phyloP scores from a whole-genome alignment of 2,888 invertebrate genomes.

The Cheilosia urbana region DNA sequence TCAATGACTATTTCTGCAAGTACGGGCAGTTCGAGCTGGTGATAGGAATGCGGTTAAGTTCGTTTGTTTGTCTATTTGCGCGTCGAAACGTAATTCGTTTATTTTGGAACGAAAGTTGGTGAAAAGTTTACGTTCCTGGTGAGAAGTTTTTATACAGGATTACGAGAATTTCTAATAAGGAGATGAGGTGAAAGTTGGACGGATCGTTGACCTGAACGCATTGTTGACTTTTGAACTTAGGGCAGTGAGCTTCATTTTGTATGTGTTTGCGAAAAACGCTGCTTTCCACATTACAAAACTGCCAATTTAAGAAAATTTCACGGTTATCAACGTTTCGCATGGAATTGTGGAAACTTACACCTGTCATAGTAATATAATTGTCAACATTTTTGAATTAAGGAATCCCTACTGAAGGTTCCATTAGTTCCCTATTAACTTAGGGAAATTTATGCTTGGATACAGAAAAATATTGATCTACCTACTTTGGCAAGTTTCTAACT shows the following conservation, averaged over 20 bases:
- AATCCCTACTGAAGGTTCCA: too few species aligned
- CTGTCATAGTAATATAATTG: too few species aligned
- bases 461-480: too few species aligned
- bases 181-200: constrained; percentile 25
- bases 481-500: too few species aligned
- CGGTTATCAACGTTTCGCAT: too few species aligned
- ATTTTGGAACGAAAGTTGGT: constrained; percentile 59
- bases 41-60: constrained; percentile 67
- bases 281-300: too few species aligned
- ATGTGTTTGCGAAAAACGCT: too few species aligned
- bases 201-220: constrained; percentile 24
- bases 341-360: too few species aligned
- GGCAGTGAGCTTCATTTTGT: background rate
- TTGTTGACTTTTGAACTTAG: background rate
- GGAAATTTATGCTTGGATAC: too few species aligned
- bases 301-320: too few species aligned
- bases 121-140: constrained; percentile 52
- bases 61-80: constrained; percentile 59
- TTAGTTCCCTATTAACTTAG: too few species aligned
- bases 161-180: constrained; percentile 33
- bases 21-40: constrained; percentile 39
- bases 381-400: too few species aligned
- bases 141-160: constrained; percentile 42
- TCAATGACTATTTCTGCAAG: constrained; percentile 63
- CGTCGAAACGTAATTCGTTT: constrained; percentile 64